phyloP scores from a whole-genome alignment of 2,113 vertebrate genomes.

The Protobothrops flavoviridis region DNA sequence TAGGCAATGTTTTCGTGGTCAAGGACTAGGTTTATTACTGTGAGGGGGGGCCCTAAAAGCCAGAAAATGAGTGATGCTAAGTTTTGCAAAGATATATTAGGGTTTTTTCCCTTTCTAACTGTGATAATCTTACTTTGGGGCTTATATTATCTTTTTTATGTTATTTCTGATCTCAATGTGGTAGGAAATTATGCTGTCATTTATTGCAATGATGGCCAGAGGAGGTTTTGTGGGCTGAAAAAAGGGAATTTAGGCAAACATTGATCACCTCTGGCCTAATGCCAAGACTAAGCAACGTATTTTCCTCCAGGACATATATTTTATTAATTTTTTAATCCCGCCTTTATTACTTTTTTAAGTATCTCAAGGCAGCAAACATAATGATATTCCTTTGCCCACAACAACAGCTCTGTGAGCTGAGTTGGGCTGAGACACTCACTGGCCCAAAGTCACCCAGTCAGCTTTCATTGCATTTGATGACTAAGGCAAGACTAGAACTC shows the following conservation, averaged over 20 bases:
- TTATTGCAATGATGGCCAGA: neutral
- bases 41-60: neutral
- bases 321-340: neutral
- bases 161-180: neutral
- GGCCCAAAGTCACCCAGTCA: too few relatives aligned
- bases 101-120: neutral
- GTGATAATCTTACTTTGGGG: neutral
- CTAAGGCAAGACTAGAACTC: neutral
- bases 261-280: neutral
- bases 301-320: neutral
- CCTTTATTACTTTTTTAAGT: neutral
- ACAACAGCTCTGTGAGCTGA: neutral
- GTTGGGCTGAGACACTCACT: neutral
- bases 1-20: too few relatives aligned
- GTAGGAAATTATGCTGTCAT: neutral
- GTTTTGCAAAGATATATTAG: neutral
- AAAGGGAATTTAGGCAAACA: neutral
- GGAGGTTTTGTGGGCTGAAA: neutral
- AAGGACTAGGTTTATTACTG: neutral
- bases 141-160: neutral
- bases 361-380: neutral
- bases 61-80: neutral
- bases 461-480: neutral
- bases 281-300: neutral
- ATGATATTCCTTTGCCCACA: neutral